Base-by-base conservation (phyloP, 2,888 invertebrate species). In the Automeris io region DNA sequence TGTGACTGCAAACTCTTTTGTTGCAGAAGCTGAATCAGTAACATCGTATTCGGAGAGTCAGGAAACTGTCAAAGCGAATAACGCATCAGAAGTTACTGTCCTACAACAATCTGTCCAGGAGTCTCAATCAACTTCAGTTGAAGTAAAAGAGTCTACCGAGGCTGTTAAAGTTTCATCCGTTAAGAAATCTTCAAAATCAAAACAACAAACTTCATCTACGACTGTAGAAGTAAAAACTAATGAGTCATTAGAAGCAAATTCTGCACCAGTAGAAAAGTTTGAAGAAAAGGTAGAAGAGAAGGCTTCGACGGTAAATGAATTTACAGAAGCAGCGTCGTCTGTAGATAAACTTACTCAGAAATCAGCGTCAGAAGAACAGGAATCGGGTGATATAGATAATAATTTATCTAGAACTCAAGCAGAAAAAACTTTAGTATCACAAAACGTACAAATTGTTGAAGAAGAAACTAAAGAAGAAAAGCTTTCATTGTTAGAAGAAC, bases 1-100 rank as follows among this genome's bases (percentile, higher is more conserved):
- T 51, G 70, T 70, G 54, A 71, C 65, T 46, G 57, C 58, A 47
- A 70, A 61, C 48, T 69, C 70, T 43, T 62, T 62, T 49, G 55
- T 62, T 41, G 61, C 61, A 39, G 73, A 69, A 42, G 60, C 57
- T 37, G 61, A 67, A 44, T 70, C 70, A 38, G 61, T 57, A 43
- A 59, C 66, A 40, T 54, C 54, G 42, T 57, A 65, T 49, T 66
- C 66, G 39, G 65, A 63, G 39, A 67, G 51, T 43, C 60, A 70
- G 51, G 56, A 71, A 42, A 63, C 61, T 46, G 57, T 70, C 24
- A 51, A 52, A 57, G 55, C 65, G 18, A 55, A 57, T 37, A 45
- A 47, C 38, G 43, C 46, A 40, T 51, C 61, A 21, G 58, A 59
- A 53, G 45, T 51, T 32, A 64, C 60, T 41, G 55, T 55, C 42